Conservation (phyloP, 2,113 vertebrate genomes). For the Labrus mixtus region DNA sequence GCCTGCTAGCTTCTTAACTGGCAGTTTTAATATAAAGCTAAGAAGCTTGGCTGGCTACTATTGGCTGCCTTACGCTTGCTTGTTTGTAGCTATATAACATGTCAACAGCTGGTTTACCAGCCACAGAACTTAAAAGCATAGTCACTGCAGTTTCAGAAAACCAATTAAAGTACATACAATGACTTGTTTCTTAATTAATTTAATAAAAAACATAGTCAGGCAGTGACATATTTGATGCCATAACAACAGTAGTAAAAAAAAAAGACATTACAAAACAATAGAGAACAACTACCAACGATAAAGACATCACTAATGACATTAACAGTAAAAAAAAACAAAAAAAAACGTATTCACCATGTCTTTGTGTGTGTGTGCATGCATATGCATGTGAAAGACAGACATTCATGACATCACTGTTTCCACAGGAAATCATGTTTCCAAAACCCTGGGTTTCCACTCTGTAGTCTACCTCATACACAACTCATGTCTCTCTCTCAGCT, state of each 20-base stretch:
- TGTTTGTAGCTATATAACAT: not conserved
- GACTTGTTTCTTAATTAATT: not conserved
- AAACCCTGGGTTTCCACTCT: conserved; percentile 75
- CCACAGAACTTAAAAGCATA: not conserved
- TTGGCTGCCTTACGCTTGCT: not conserved
- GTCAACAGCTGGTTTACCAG: not conserved
- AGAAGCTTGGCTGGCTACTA: not conserved
- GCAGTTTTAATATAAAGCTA: not conserved
- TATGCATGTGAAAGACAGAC: conserved; percentile 49
- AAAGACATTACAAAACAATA: conserved; percentile 21
- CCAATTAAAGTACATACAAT: not conserved
- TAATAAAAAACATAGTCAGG: not conserved
- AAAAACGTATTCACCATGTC: conserved; percentile 49
- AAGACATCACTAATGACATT: conserved; percentile 61
- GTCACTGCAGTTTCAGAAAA: not conserved
- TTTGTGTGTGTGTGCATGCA: conserved; percentile 32
- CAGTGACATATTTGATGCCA: not conserved
- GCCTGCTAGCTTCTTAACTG: not conserved
- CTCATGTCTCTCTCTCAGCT: conserved; percentile 17
- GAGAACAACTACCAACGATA: conserved; percentile 26
- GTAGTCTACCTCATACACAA: conserved; percentile 49
- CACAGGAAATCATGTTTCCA: conserved; percentile 80
- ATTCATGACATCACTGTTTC: conserved; percentile 77
- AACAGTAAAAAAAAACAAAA: conserved; percentile 57
- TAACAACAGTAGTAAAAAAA: not conserved